A percentile compares a stretch with the other conserved stretches of the same genome.
Conservation (phyloP, 92 coral and sea anemone genomes). For the Plumapathes pennacea region DNA sequence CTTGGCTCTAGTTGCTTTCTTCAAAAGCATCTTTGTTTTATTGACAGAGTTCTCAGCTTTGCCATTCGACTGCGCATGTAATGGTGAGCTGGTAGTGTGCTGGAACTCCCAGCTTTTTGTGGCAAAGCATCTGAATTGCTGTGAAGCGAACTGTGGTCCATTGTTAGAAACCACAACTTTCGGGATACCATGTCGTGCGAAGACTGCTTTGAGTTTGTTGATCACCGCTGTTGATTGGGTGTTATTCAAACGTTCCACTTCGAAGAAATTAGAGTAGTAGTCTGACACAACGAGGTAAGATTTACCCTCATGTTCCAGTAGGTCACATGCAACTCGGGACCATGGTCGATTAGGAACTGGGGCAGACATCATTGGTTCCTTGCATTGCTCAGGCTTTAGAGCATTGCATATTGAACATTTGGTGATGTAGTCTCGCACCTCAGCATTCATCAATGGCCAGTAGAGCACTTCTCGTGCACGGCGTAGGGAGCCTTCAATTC, state of each 20-base stretch:
- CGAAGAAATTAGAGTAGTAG: slow-evolving; percentile 46
- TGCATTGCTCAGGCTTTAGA: slow-evolving; percentile 2
- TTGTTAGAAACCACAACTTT: slow-evolving; percentile 8
- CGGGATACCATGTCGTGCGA: slow-evolving; percentile 36
- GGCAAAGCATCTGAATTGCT: slow-evolving; percentile 1
- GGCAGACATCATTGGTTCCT: slow-evolving; percentile 7
- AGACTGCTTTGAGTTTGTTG: slow-evolving; percentile 26
- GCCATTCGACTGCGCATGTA: slow-evolving; percentile 9
- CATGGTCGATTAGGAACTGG: slow-evolving; percentile 19
- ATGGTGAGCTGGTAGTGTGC: slow-evolving; percentile 4
- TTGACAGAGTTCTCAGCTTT: slow-evolving; percentile 23
- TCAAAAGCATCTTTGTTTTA: slow-evolving; percentile 12
- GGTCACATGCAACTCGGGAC: slow-evolving; percentile 42
- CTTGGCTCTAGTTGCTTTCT: slow-evolving; percentile 21
- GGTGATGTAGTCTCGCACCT: slow-evolving; percentile 5
- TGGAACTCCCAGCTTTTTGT: slow-evolving; percentile 2
- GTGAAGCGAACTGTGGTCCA: slow-evolving; percentile 8
- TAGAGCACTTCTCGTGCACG: slow-evolving; percentile 20
- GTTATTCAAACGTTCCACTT: slow-evolving; percentile 26
- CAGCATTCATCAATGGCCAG: slow-evolving; percentile 2
- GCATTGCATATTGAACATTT: slow-evolving; percentile 9
- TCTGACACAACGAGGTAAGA: slow-evolving; percentile 29
- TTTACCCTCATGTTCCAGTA: slow-evolving; percentile 19
- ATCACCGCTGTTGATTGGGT: slow-evolving; percentile 5
- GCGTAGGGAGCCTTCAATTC: slow-evolving; percentile 36